Evolutionary conservation across 2,113 vertebrate species (phyloP), one percentile per base, ranked within the genome.

Genomic region (Heteronetta atricapilla): DNA sequence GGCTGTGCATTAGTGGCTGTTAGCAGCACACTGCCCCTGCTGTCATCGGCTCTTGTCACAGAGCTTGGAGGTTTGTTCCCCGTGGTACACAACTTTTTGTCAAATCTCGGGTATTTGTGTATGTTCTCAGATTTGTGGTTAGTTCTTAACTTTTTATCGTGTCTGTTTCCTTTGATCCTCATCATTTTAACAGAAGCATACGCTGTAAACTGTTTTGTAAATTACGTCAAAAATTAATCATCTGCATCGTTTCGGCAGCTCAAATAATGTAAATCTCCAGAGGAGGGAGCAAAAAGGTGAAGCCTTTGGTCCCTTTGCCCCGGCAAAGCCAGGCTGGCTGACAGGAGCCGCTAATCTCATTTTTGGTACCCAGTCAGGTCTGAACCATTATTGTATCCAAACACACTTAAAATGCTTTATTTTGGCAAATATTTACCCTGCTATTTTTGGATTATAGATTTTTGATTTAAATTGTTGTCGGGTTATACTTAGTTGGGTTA

Each of bases 31-130:
- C 4, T 14, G 48, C 17, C 0, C 29, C 2, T 26, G 3, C 87
- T 40, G 9, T 48, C 50, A 5, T 6, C 4, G 5, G 62, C 28
- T 36, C 22, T 22, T 40, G 3, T 5, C 15, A 2, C 1, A 16
- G 11, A 9, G 10, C 29, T 44, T 20, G 2, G 62, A 40, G 46
- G 2, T 16, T 68, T 34, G 1, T 63, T 63, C 28, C 3, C 20
- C 44, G 69, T 22, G 0, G 11, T 33, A 7, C 48, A 60, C 10
- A 0, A 53, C 38, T 21, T 12, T 29, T 7, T n/a, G 50, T 36
- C 11, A 62, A 69, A 60, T 13, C 58, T 11, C 26, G 10, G 16
- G 10, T 60, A 23, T 11, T 84, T 44, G 8, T 23, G 6, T 22
- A 0, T 67, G 2, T 26, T 58, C 23, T 66, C 22, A 26, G 63